Percentiles rank a stretch among this genome's conserved stretches.
Conservation (phyloP, 2,888 invertebrate species). For the Dryobotodes eremita region DNA sequence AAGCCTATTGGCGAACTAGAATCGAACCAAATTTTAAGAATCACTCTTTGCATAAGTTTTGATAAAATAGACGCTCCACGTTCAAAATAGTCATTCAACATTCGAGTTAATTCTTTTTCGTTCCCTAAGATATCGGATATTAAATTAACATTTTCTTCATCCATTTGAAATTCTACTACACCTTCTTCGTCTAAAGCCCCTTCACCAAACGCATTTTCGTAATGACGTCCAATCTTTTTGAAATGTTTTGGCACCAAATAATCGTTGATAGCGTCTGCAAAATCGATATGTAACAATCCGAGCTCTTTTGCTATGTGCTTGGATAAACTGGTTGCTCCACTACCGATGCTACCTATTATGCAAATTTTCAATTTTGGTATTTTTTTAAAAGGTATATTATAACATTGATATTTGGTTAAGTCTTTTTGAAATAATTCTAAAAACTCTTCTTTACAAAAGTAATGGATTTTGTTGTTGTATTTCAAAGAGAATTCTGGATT, state of each 20-base stretch:
- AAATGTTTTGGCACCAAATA: slow-evolving; percentile 83
- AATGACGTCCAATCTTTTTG: slow-evolving; percentile 84
- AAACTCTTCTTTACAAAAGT: slow-evolving; percentile 88
- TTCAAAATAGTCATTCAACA: slow-evolving; percentile 88
- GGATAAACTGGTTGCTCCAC: slow-evolving; percentile 89
- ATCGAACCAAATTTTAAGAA: slow-evolving; percentile 89
- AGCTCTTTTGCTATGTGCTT: slow-evolving; percentile 89
- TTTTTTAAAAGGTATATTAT: slow-evolving; percentile 81
- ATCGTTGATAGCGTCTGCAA: slow-evolving; percentile 80
- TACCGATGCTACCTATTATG: slow-evolving; percentile 89
- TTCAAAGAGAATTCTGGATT: slow-evolving; percentile 89
- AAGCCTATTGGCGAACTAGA: slow-evolving; percentile 89
- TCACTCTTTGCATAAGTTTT: slow-evolving; percentile 82
- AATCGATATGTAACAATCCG: slow-evolving; percentile 90
- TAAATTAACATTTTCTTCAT: slow-evolving; percentile 81
- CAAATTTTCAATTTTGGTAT: slow-evolving; percentile 91
- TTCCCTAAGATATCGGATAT: slow-evolving; percentile 79
- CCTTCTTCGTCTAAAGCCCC: slow-evolving; percentile 79
- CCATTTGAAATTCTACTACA: slow-evolving; percentile 80
- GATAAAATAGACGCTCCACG: slow-evolving; percentile 86
- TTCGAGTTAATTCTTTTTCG: slow-evolving; percentile 81
- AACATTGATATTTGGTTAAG: slow-evolving; percentile 87
- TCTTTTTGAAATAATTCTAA: slow-evolving; percentile 87
- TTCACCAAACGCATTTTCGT: slow-evolving; percentile 85
- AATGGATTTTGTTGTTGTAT: slow-evolving; percentile 90